A percentile compares a stretch with the other conserved stretches of the same genome.
phyloP scores from a whole-genome alignment of 2,797 vertebrate genomes.

The Pampus argenteus region DNA sequence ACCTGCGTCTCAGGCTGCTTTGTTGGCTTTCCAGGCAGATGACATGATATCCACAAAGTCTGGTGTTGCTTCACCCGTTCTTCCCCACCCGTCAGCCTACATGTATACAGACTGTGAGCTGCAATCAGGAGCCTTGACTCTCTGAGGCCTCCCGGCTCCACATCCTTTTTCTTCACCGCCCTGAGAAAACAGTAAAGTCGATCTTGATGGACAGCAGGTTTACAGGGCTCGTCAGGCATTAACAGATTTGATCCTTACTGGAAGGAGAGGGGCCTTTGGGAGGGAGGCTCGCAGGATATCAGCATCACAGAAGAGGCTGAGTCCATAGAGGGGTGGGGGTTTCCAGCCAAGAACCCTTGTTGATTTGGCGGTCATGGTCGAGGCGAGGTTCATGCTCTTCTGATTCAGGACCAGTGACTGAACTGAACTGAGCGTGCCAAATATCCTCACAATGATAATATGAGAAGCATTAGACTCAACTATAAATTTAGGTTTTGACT shows the following conservation, averaged over 20 bases:
- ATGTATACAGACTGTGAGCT: constrained; percentile 34
- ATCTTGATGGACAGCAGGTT: constrained; percentile 71
- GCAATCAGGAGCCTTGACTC: constrained; percentile 65
- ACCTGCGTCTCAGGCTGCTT: constrained; percentile 33
- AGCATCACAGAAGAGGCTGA: constrained; percentile 24
- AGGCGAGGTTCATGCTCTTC: constrained; percentile 53
- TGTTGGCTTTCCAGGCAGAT: constrained; percentile 50
- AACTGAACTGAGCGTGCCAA: neutral
- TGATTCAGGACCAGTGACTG: constrained; percentile 36
- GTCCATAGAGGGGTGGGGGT: constrained; percentile 13
- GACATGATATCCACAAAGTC: constrained; percentile 61
- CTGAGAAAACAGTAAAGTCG: constrained; percentile 56
- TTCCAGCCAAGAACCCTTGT: constrained; percentile 54
- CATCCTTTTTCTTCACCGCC: constrained; percentile 59
- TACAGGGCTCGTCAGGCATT: constrained; percentile 77
- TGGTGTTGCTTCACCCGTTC: constrained; percentile 6
- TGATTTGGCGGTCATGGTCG: constrained; percentile 63
- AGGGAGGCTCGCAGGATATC: constrained; percentile 18
- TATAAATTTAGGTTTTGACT: neutral
- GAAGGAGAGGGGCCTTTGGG: constrained; percentile 37
- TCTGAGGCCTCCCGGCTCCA: constrained; percentile 49
- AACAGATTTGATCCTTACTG: constrained; percentile 80
- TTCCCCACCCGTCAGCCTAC: neutral
- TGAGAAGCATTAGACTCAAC: neutral
- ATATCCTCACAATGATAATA: neutral